phyloP scores from a whole-genome alignment of 2,113 vertebrate species.

The Chlorocebus sabaeus region DNA sequence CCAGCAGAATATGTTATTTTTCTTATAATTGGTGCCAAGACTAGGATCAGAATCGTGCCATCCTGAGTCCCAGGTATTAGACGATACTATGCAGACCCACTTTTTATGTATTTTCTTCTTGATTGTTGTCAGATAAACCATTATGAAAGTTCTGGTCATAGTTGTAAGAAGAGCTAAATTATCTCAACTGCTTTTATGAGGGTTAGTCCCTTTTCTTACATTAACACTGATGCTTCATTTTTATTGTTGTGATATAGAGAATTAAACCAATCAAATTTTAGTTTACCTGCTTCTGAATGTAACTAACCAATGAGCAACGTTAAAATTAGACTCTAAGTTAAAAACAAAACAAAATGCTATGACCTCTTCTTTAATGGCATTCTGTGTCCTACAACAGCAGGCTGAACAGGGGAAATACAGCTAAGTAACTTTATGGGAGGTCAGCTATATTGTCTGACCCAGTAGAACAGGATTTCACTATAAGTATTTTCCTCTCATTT shows the following conservation, averaged over 20 bases:
- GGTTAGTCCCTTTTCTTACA: neutral
- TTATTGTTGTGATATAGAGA: neutral
- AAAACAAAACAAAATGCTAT: neutral
- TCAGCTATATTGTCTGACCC: fast-evolving
- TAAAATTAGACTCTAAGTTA: neutral
- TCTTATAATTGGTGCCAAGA: neutral
- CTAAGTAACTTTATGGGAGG: neutral
- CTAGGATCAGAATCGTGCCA: neutral
- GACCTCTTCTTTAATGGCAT: neutral
- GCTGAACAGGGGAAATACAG: neutral
- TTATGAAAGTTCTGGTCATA: neutral
- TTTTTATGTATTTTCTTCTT: neutral
- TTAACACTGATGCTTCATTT: neutral
- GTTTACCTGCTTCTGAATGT: neutral
- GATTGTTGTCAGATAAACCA: neutral
- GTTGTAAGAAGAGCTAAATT: neutral
- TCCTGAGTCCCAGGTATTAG: neutral
- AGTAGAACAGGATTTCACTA: neutral
- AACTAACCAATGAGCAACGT: neutral
- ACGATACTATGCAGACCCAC: neutral
- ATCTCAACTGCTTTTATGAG: neutral
- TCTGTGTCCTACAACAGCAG: fast-evolving
- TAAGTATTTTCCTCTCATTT: neutral
- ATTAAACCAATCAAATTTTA: neutral
- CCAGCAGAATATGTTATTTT: neutral